Evolutionary conservation across 2,888 invertebrate species (phyloP).

Genomic region (Eugnorisma glareosa): DNA sequence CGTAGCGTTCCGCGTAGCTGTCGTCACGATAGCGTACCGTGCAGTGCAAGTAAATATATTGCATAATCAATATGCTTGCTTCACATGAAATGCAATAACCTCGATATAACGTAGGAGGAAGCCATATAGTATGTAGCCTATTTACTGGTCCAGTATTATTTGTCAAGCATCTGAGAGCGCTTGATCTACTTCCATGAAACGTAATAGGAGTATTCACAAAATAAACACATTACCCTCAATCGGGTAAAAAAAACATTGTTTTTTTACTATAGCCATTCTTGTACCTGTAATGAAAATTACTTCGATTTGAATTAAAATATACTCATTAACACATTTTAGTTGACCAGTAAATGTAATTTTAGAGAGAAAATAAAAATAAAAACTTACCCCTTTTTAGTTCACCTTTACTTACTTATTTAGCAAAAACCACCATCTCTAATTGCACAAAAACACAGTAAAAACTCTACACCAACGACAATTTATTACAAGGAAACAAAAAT

Average conservation of each 20-base stretch:
- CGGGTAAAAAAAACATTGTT: neutral
- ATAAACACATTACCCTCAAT: no score
- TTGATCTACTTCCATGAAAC: neutral
- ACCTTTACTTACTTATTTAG: slow-evolving; percentile 7
- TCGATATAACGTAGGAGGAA: slow-evolving; percentile 21
- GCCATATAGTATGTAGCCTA: neutral
- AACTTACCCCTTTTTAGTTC: neutral
- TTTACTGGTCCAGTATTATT: neutral
- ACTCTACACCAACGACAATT: slow-evolving; percentile 41
- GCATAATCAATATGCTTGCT: slow-evolving; percentile 58
- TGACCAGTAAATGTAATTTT: neutral
- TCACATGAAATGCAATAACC: slow-evolving; percentile 52
- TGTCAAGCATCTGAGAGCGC: neutral
- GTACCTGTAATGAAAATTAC: neutral
- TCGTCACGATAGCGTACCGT: slow-evolving; percentile 61
- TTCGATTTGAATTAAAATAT: neutral
- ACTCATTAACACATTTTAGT: neutral
- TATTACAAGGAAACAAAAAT: slow-evolving; percentile 58
- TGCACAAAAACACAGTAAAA: slow-evolving; percentile 42
- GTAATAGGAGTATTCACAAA: no score
- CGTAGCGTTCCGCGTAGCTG: slow-evolving; percentile 56
- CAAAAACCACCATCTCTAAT: slow-evolving; percentile 26
- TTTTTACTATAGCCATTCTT: neutral
- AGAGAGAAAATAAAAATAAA: slow-evolving; percentile 1
- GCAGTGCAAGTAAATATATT: slow-evolving; percentile 60